Conservation (phyloP, 2,888 invertebrate genomes). For the Helicoverpa assulta region DNA sequence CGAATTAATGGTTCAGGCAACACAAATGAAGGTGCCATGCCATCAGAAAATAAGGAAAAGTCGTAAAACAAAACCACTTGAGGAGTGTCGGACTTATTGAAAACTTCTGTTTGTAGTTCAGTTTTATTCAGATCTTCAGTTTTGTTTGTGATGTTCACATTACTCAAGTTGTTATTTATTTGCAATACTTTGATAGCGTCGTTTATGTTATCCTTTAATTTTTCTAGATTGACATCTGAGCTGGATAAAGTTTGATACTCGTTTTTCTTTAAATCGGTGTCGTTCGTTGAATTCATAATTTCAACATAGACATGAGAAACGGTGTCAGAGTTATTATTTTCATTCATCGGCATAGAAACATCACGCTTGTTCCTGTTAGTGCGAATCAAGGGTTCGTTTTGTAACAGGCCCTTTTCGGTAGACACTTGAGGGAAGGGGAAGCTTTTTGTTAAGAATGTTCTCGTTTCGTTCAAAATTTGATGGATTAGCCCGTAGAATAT, state of each 20-base stretch:
- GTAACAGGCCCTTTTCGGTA: constrained; percentile 46
- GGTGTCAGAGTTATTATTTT: constrained; percentile 36
- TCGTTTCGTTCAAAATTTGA: constrained; percentile 74
- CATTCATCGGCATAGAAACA: constrained; percentile 19
- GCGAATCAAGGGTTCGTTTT: constrained; percentile 60
- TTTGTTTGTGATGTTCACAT: constrained; percentile 12
- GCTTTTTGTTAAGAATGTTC: constrained; percentile 71
- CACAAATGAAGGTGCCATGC: constrained; percentile 62
- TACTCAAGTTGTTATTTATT: constrained; percentile 12
- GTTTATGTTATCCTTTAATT: constrained; percentile 17
- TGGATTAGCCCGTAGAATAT: constrained; percentile 71
- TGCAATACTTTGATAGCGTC: constrained; percentile 14
- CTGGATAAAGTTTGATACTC: constrained; percentile 53
- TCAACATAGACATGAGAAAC: constrained; percentile 34
- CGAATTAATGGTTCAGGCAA: constrained; percentile 59
- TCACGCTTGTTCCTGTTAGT: constrained; percentile 75
- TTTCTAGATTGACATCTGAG: constrained; percentile 8
- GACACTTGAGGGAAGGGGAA: constrained; percentile 54
- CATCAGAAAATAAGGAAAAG: constrained; percentile 69
- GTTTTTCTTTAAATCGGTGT: constrained; percentile 49
- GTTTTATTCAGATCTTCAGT: constrained; percentile 51
- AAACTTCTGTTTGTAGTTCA: constrained; percentile 40
- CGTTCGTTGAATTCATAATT: constrained; percentile 52
- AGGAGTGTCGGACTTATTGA: constrained; percentile 53
- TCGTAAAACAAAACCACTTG: constrained; percentile 75